A percentile compares a stretch with the other conserved stretches of the same genome.
Conservation (phyloP, 2,113 vertebrate genomes). For the Candoia aspera region DNA sequence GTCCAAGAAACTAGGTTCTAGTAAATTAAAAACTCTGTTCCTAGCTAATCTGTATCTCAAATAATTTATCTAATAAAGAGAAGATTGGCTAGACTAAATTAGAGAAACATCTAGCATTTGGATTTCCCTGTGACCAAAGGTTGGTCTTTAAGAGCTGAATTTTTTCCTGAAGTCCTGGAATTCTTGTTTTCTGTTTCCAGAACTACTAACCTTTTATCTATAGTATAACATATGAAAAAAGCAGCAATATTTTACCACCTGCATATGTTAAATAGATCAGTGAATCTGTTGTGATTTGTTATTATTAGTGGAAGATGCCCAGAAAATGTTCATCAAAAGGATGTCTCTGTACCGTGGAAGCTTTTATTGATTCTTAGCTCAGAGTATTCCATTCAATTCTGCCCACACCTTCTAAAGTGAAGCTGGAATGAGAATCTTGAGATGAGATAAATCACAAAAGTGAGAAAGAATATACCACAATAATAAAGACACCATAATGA, state of each 20-base stretch:
- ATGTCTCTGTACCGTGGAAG: background rate
- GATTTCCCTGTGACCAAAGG: background rate
- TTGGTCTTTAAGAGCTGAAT: background rate
- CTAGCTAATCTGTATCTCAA: too few species aligned
- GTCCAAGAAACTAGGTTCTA: too few species aligned
- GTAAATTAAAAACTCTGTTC: too few species aligned
- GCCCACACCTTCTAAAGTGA: background rate
- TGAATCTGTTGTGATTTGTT: background rate
- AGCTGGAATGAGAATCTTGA: background rate
- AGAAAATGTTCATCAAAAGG: background rate
- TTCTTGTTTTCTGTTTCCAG: background rate
- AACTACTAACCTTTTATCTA: background rate
- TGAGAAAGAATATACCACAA: background rate
- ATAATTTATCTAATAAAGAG: too few species aligned
- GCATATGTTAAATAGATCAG: background rate
- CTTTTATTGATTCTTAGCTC: background rate
- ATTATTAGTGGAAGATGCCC: background rate
- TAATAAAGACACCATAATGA: conserved; percentile 4
- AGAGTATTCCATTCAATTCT: background rate
- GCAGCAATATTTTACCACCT: background rate
- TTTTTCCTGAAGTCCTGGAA: background rate
- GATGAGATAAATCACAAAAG: background rate
- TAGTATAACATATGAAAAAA: background rate
- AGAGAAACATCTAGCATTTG: too few species aligned
- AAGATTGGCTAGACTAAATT: too few species aligned